phyloP scores from a whole-genome alignment of 2,888 invertebrate species.

The Yponomeuta malinellus region DNA sequence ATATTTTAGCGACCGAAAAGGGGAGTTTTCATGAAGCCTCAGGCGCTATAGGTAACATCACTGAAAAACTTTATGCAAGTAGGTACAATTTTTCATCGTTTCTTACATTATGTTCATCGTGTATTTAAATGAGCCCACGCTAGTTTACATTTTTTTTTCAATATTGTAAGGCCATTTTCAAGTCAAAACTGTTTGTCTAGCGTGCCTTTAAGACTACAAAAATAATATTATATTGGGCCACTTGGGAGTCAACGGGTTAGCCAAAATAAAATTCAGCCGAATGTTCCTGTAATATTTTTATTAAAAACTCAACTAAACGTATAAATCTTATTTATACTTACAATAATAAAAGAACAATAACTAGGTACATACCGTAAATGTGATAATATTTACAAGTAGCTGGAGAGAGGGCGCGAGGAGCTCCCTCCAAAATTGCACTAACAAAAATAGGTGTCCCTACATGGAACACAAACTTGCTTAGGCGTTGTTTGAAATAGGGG shows the following conservation, averaged over 20 bases:
- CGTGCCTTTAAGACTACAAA: no score
- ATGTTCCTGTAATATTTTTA: conserved; percentile 50
- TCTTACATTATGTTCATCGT: no score
- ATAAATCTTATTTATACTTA: conserved; percentile 77
- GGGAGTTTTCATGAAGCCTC: no score
- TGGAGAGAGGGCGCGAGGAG: conserved; percentile 33
- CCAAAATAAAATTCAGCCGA: not conserved
- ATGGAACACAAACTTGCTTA: conserved; percentile 32
- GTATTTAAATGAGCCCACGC: no score
- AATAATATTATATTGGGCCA: no score
- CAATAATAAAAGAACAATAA: conserved; percentile 49
- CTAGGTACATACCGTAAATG: conserved; percentile 37
- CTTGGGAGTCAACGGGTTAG: not conserved
- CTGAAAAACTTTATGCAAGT: no score
- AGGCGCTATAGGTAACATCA: no score
- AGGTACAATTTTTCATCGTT: no score
- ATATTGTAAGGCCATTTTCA: no score
- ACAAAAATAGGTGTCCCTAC: conserved; percentile 56
- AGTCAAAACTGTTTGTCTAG: no score
- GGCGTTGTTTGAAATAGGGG: conserved; percentile 30
- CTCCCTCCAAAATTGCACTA: conserved; percentile 64
- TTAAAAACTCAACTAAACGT: conserved; percentile 75
- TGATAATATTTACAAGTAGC: conserved; percentile 63
- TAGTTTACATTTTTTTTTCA: no score
- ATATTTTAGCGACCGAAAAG: no score